A percentile compares a stretch with the other conserved stretches of the same genome.
Conservation (phyloP, 2,797 vertebrate genomes). For the Anisognathus igniventris region DNA sequence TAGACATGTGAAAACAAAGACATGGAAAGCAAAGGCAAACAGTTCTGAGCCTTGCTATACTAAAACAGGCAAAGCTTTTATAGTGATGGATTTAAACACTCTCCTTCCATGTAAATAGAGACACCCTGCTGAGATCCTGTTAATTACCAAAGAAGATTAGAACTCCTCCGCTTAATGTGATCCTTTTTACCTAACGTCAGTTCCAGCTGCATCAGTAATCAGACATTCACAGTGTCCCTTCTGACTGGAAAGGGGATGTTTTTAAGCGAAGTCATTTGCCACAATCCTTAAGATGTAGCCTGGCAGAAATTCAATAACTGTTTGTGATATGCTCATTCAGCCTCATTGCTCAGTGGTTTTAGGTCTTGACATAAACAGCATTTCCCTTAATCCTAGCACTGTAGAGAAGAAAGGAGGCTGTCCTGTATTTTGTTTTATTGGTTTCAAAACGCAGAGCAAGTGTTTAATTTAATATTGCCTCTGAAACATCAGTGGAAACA, state of each 20-base stretch:
- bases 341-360: constrained; percentile 50
- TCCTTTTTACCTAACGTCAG: constrained; percentile 54
- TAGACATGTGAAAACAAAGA: constrained; percentile 61
- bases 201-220: constrained; percentile 67
- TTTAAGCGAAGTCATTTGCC: constrained; percentile 73
- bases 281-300: constrained; percentile 77
- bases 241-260: constrained; percentile 78
- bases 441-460: constrained; percentile 40
- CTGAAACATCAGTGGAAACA: background rate
- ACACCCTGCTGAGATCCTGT: constrained; percentile 64
- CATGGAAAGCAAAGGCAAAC: constrained; percentile 57
- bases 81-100: constrained; percentile 22
- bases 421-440: constrained; percentile 37
- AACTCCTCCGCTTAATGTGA: constrained; percentile 65
- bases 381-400: constrained; percentile 54
- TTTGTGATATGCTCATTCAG: constrained; percentile 71
- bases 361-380: constrained; percentile 60
- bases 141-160: constrained; percentile 78
- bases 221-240: constrained; percentile 70
- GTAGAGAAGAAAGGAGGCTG: constrained; percentile 24
- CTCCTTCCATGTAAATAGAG: constrained; percentile 60
- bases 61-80: constrained; percentile 25
- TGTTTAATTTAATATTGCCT: constrained; percentile 42
- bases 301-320: constrained; percentile 85
- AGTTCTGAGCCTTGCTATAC: background rate